phyloP scores from a whole-genome alignment of 2,797 vertebrate species.

The Protosalanx chinensis region DNA sequence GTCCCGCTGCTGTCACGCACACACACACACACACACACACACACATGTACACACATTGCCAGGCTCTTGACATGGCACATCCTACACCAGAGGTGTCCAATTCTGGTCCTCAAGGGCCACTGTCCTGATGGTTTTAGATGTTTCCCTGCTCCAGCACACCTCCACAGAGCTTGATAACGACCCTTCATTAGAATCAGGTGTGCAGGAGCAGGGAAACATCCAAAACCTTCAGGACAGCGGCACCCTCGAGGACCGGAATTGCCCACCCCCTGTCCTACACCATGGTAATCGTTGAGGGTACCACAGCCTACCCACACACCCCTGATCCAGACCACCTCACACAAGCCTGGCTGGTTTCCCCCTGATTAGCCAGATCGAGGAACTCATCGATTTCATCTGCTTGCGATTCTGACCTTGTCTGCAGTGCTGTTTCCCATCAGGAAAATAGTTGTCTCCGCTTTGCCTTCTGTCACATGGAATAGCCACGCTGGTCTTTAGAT shows the following conservation, averaged over 20 bases:
- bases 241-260: too few relatives aligned
- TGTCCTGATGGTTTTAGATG: too few relatives aligned
- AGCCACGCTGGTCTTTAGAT: too few relatives aligned
- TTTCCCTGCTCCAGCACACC: too few relatives aligned
- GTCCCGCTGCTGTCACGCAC: neutral
- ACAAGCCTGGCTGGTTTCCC: neutral
- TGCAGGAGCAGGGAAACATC: too few relatives aligned
- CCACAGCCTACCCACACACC: neutral
- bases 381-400: neutral
- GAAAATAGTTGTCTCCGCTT: neutral
- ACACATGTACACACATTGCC: neutral
- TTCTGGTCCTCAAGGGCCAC: too few relatives aligned
- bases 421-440: neutral
- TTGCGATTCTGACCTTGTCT: neutral
- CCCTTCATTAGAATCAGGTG: too few relatives aligned
- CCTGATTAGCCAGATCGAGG: neutral
- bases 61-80: neutral
- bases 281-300: neutral
- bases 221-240: too few relatives aligned
- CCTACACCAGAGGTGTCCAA: neutral
- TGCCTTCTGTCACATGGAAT: neutral
- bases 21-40: slow-evolving; percentile 1
- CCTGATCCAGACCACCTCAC: neutral
- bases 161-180: too few relatives aligned
- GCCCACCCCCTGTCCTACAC: neutral